phyloP scores from a whole-genome alignment of 2,113 vertebrate genomes.

The Dipodomys ordii region DNA sequence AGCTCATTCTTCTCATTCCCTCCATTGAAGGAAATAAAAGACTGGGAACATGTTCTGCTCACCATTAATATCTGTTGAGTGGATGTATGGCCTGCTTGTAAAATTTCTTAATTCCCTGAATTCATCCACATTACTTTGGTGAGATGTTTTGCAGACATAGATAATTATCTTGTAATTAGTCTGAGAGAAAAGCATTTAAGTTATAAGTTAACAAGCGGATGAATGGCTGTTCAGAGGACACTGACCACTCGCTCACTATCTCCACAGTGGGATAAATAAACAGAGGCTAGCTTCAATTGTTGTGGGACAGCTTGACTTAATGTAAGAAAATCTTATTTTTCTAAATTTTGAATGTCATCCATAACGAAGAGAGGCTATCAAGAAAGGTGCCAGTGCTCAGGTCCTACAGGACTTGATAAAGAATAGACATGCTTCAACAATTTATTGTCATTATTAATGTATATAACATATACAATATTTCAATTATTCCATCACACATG shows the following conservation, averaged over 20 bases:
- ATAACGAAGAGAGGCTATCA: slow-evolving; percentile 47
- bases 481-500: not conserved
- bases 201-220: slow-evolving; percentile 70
- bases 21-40: slow-evolving; percentile 5
- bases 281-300: slow-evolving; percentile 2
- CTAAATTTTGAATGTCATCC: slow-evolving; percentile 50
- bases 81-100: slow-evolving; percentile 40
- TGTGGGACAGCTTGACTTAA: slow-evolving; percentile 44
- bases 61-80: slow-evolving; percentile 42
- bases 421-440: slow-evolving; percentile 36
- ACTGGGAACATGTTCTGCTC: not conserved
- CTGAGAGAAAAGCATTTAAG: slow-evolving; percentile 63
- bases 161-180: slow-evolving; percentile 73
- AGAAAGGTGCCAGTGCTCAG: not conserved
- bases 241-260: slow-evolving; percentile 38
- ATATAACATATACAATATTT: slow-evolving; percentile 22
- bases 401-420: slow-evolving; percentile 37
- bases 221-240: slow-evolving; percentile 39
- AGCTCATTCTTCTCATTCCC: not conserved
- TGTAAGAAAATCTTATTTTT: slow-evolving; percentile 49
- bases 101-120: slow-evolving; percentile 52
- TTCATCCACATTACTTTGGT: slow-evolving; percentile 47
- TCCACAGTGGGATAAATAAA: slow-evolving; percentile 46
- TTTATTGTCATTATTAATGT: slow-evolving; percentile 58
- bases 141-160: slow-evolving; percentile 53